Evolutionary conservation across 2,888 invertebrate genomes (phyloP), one percentile per base, ranked within the genome.

Genomic region (Dicyrtoma fusca): DNA sequence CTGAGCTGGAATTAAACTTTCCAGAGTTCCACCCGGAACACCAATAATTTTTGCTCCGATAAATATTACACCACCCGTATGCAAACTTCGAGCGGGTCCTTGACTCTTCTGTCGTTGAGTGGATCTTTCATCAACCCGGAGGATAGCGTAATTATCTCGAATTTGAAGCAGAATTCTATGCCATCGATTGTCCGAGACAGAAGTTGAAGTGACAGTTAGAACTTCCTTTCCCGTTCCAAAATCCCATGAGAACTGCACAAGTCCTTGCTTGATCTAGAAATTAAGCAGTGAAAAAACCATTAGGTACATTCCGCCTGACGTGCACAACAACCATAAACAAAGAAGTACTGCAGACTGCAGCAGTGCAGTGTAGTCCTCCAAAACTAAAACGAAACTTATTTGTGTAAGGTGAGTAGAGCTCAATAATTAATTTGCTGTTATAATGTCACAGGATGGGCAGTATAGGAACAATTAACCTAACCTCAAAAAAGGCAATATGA

Each of bases 221-320:
- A 91, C 85, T 47, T 93, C 95, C 84, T 92, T 92, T 6, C 97
- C 97, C 78, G 92, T 91, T 21, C 97, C 97, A 79, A 96, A 88
- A 83, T 97, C 94, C 86, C 95, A 94, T 77, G 92, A 89, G 84
- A 94, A 95, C 83, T 94, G 94, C 13, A 95, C 88, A 63, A 89
- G 88, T 0, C 96, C 97, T 83, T 94, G 92, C 19, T 89, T 89
- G 69, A 92, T 87, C 87, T 88, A 53, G 25, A 23, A 55, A 14
- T 23, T n/a, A 59, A 13, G 25, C 3, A 59, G 26, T 23, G 25
- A 23, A 21, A 44, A 63, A 63, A 11, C 44, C 23, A 63, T 63
- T 45, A 23, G 21, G 14, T 62, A 23, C 23, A 57, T 17, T 14
- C 59, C 14, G 10, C 8, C 25, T 34, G 5, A 59, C 8, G 34